phyloP scores from a whole-genome alignment of 2,797 vertebrate genomes.

The Galagoides demidoff region DNA sequence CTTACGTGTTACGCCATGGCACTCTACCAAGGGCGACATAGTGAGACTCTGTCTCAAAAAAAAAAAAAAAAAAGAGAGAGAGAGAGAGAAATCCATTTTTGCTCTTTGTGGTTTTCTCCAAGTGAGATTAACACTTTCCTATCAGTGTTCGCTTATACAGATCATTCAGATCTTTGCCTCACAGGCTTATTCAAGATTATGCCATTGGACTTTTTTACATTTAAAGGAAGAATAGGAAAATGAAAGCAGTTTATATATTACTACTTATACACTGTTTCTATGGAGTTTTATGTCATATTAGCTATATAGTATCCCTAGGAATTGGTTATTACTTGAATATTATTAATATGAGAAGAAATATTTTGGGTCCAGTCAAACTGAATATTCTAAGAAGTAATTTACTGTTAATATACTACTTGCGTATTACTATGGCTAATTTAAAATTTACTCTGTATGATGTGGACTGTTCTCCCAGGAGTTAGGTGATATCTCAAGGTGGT shows the following conservation, averaged over 20 bases:
- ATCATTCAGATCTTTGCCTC: not conserved
- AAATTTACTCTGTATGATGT: not conserved
- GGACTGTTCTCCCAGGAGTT: no score
- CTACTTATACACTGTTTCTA: not conserved
- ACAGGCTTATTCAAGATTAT: not conserved
- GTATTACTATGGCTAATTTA: not conserved
- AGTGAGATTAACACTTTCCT: not conserved
- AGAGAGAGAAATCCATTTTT: not conserved
- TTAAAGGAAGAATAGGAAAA: not conserved
- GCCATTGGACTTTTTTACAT: not conserved
- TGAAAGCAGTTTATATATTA: not conserved
- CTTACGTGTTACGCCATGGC: no score
- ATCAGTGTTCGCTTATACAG: not conserved
- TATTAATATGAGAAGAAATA: conserved; percentile 12
- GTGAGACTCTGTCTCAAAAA: no score
- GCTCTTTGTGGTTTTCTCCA: not conserved
- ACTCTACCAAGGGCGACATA: no score
- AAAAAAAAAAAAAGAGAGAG: no score
- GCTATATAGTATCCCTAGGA: not conserved
- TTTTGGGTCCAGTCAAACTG: not conserved
- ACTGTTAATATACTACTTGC: not conserved
- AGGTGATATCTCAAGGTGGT: no score
- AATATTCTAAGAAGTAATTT: not conserved
- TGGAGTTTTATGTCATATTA: not conserved
- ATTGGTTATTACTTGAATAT: conserved; percentile 13